Base-by-base conservation (phyloP, 2,888 invertebrate species). In the Willowsia nigromaculata region DNA sequence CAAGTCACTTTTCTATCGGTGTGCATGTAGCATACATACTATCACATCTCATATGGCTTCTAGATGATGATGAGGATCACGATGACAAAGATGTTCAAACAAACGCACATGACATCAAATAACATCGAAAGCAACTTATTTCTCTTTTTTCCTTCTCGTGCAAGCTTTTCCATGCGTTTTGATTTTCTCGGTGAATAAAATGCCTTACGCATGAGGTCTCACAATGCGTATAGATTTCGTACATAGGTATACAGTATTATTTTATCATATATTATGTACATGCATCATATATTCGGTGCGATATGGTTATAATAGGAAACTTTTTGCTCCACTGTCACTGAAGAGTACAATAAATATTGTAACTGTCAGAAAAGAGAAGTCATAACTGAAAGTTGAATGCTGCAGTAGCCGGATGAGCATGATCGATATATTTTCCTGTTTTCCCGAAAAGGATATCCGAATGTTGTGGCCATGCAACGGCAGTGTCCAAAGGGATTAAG, bases 401-500 rank as follows among this genome's bases (percentile, higher is more conserved):
- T 9, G 27, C 25, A 33, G 5, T 25, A 65, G 22, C 47, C 65
- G 82, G 82, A 82, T 84, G 68, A 50, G 50, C 18, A 83, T 47
- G 65, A 30, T 47, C 59, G 30, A n/a, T n/a, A 11, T 59, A 15
- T 27, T 25, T 74, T 56, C 74, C 37, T 37, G 30, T 40, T 47
- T n/a, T 50, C 13, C 9, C 25, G 13, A 40, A 37, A 59, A 59
- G 68, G 80, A 80, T 47, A 47, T 71, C 81, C 71, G 68, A 85
- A 81, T 87, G 65, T 80, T 25, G 6, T 47, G 43, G n/a, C 43
- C 87, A 81, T 87, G 87, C 47, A 43, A 81, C 71, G 81, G 56
- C 37, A 81, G 6, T 74, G 87, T 33, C 68, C 81, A 87, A 62
- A 76, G 30, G 76, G 85, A 85, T 85, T 76, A 85, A 11, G 62